Evolutionary conservation across 2,113 vertebrate species (phyloP).

Genomic region (Piprites chloris): DNA sequence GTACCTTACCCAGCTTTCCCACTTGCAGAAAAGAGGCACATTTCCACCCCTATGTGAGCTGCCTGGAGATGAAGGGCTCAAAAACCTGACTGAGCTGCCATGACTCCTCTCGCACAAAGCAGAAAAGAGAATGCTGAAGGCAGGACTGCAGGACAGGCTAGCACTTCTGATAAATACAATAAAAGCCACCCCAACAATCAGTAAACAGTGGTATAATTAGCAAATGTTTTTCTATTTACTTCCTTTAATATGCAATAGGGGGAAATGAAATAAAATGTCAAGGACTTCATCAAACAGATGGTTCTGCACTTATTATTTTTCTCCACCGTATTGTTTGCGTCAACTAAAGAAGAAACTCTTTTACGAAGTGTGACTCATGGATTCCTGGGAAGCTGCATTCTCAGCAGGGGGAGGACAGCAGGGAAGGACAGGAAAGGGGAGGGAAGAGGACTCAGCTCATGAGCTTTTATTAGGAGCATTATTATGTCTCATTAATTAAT

Average conservation of each 20-base stretch:
- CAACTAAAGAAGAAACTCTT: conserved; percentile 70
- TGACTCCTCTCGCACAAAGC: background rate
- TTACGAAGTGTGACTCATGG: conserved; percentile 74
- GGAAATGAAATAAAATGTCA: conserved; percentile 83
- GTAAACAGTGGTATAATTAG: conserved; percentile 84
- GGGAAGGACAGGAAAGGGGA: conserved; percentile 64
- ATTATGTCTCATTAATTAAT: conserved; percentile 86
- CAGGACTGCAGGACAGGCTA: background rate
- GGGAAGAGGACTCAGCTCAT: conserved; percentile 74
- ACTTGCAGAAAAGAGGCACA: background rate
- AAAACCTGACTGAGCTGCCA: background rate
- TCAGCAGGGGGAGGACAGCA: conserved; percentile 58
- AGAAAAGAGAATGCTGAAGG: conserved; percentile 15
- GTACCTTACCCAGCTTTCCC: background rate
- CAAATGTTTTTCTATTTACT: conserved; percentile 78
- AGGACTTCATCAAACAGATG: conserved; percentile 84
- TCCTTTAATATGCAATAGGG: conserved; percentile 80
- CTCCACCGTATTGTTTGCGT: conserved; percentile 71
- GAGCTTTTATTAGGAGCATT: conserved; percentile 83
- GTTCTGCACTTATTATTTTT: conserved; percentile 74
- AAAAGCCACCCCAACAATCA: conserved; percentile 64
- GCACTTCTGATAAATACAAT: conserved; percentile 66
- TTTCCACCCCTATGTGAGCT: background rate
- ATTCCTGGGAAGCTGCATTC: conserved; percentile 70
- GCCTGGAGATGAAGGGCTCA: background rate